Percentiles rank a stretch among this genome's conserved stretches.
phyloP scores from a whole-genome alignment of 2,113 vertebrate species.

The Peromyscus maniculatus region DNA sequence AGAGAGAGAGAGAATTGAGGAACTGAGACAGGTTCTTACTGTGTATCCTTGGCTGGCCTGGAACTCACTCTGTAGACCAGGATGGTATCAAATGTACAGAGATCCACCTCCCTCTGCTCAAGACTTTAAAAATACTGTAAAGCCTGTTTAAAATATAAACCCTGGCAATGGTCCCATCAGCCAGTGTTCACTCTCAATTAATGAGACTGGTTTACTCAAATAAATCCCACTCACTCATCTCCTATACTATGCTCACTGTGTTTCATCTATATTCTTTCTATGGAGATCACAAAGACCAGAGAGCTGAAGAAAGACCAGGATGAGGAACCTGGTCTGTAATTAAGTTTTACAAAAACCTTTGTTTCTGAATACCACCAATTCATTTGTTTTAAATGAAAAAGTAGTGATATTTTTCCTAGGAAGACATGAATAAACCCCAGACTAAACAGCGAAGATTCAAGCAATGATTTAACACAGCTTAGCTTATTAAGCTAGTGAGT shows the following conservation, averaged over 20 bases:
- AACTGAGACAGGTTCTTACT: too few relatives aligned
- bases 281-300: not conserved
- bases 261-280: not conserved
- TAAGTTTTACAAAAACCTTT: not conserved
- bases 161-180: not conserved
- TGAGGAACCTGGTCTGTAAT: not conserved
- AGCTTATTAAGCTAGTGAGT: not conserved
- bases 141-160: not conserved
- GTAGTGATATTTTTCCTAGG: not conserved
- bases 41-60: not conserved
- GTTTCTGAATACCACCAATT: not conserved
- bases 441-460: not conserved
- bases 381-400: not conserved
- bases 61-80: not conserved
- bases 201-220: not conserved
- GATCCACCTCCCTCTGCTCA: not conserved
- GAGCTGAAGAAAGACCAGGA: not conserved
- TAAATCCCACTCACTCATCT: not conserved
- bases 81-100: not conserved
- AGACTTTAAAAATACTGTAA: not conserved
- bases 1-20: too few relatives aligned
- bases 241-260: not conserved
- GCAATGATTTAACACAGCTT: not conserved
- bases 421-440: not conserved
- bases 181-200: not conserved